Evolutionary conservation across 2,113 vertebrate genomes (phyloP).

Genomic region (Sciurus niger): DNA sequence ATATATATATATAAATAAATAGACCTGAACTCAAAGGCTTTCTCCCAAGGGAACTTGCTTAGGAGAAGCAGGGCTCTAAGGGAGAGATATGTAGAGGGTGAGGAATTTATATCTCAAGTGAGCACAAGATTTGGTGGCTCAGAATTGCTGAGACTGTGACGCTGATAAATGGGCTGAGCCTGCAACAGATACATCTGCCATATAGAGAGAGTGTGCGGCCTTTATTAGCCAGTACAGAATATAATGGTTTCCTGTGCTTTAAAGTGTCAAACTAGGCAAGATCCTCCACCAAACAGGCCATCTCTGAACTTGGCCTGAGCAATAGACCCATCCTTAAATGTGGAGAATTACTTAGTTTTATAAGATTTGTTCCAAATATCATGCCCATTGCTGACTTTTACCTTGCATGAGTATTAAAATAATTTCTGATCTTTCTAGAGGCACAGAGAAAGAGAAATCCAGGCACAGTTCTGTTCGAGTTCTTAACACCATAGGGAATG

Average conservation of each 20-base stretch:
- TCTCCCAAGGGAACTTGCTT: slow-evolving; percentile 76
- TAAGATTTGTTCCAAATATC: not conserved
- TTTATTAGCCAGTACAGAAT: not conserved
- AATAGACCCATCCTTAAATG: not conserved
- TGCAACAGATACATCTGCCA: not conserved
- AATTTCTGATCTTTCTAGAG: not conserved
- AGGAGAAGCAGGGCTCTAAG: slow-evolving; percentile 66
- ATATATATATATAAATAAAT: slow-evolving; percentile 61
- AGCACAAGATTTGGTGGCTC: slow-evolving; percentile 66
- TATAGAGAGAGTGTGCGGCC: not conserved
- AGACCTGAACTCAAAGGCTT: slow-evolving; percentile 60
- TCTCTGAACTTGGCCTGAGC: slow-evolving; percentile 71
- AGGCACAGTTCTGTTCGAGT: not conserved
- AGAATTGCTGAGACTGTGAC: slow-evolving; percentile 41
- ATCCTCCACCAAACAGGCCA: not conserved
- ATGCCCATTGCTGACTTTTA: not conserved
- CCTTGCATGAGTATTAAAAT: not conserved
- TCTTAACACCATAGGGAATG: not conserved
- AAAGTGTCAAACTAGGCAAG: slow-evolving; percentile 68
- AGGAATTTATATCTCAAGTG: slow-evolving; percentile 76
- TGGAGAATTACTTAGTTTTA: not conserved
- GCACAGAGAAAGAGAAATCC: not conserved
- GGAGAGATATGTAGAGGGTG: slow-evolving; percentile 53
- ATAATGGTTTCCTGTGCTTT: slow-evolving; percentile 56
- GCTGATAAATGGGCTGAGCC: not conserved